phyloP scores from a whole-genome alignment of 2,888 invertebrate genomes.

The Sinodicranocentrus sp. region DNA sequence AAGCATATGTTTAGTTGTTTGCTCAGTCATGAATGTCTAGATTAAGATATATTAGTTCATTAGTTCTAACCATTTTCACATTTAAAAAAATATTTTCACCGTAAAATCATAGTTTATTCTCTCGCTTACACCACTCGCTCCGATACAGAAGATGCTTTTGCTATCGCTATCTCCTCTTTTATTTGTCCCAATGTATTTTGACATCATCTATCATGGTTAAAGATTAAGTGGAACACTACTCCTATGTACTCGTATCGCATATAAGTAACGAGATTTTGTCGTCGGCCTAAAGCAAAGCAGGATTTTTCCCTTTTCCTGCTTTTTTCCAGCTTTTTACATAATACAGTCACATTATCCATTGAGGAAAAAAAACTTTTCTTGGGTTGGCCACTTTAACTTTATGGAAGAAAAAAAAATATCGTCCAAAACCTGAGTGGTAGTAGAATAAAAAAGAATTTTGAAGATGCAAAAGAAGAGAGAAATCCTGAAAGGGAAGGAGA shows the following conservation, averaged over 20 bases:
- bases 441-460: not conserved
- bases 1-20: no score
- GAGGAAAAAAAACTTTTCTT: not conserved
- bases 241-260: no score
- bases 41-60: not conserved
- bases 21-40: not conserved
- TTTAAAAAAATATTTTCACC: no score
- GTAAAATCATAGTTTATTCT: no score
- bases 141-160: no score
- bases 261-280: no score
- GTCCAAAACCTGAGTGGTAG: not conserved
- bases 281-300: no score
- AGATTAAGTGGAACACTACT: no score
- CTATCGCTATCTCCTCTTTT: no score
- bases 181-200: no score
- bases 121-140: no score
- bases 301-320: not conserved
- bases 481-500: slow-evolving; percentile 20
- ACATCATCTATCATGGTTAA: no score
- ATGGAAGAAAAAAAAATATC: slow-evolving; percentile 2
- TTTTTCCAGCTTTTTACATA: slow-evolving; percentile 12
- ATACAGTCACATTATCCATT: not conserved
- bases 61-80: not conserved
- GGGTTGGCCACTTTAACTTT: slow-evolving; percentile 12
- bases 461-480: slow-evolving; percentile 4